Conservation (phyloP, 2,797 vertebrate genomes). For the Vipera latastei region DNA sequence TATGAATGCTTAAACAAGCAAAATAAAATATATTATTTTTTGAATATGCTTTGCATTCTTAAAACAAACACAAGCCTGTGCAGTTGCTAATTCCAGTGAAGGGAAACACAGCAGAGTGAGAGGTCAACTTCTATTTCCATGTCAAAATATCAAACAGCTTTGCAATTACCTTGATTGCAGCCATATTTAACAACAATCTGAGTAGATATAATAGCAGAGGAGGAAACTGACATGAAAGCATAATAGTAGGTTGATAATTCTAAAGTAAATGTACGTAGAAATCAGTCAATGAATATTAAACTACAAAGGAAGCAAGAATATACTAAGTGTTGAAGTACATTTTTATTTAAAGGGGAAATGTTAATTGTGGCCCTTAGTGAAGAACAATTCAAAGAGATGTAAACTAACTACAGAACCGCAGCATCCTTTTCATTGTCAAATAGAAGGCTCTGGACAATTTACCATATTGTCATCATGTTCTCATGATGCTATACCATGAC, state of each 20-base stretch:
- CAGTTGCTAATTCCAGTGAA: not conserved
- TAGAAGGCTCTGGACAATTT: slow-evolving; percentile 52
- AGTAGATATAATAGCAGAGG: slow-evolving; percentile 15
- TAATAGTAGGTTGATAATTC: not conserved
- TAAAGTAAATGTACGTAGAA: not conserved
- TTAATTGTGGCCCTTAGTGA: slow-evolving; percentile 31
- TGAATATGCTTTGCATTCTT: not conserved
- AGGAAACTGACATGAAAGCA: not conserved
- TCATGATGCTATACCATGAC: slow-evolving; percentile 56
- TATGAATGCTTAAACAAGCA: not conserved
- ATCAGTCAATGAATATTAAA: not conserved
- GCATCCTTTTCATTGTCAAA: slow-evolving; percentile 33
- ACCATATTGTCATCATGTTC: slow-evolving; percentile 41
- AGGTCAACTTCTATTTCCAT: slow-evolving; percentile 16
- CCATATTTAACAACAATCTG: not conserved
- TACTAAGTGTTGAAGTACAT: not conserved
- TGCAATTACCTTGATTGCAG: slow-evolving; percentile 8
- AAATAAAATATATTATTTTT: not conserved
- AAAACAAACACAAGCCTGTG: fast-evolving
- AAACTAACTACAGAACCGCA: slow-evolving; percentile 5
- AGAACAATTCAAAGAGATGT: slow-evolving; percentile 9
- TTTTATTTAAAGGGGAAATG: not conserved
- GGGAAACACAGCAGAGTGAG: not conserved
- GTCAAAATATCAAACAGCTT: not conserved
- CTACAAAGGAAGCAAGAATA: not conserved